Conservation (phyloP, 2,888 invertebrate species). For the Amiota minor region DNA sequence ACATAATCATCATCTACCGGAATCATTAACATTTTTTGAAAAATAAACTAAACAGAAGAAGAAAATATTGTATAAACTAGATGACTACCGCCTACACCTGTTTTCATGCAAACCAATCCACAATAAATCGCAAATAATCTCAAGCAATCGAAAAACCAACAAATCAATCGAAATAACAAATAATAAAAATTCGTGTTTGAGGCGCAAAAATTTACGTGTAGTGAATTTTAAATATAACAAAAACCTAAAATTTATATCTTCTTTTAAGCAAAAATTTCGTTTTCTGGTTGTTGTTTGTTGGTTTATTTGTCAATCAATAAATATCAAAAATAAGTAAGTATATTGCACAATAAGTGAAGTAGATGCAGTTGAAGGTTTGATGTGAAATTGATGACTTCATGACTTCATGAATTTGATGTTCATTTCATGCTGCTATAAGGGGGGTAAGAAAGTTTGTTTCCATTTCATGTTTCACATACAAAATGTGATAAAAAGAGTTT, state of each 20-base stretch:
- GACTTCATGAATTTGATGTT: no score
- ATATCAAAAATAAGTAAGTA: no score
- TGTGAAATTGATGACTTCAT: no score
- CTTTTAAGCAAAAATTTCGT: background rate
- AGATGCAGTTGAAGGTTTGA: no score
- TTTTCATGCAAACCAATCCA: background rate
- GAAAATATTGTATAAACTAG: slow-evolving; percentile 7
- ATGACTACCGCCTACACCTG: slow-evolving; percentile 14
- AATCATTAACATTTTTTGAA: slow-evolving; percentile 24
- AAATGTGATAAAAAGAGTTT: no score
- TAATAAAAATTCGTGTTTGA: slow-evolving; percentile 31
- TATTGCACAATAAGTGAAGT: no score
- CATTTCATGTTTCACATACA: no score
- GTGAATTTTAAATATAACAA: slow-evolving; percentile 49
- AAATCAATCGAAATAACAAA: slow-evolving; percentile 53
- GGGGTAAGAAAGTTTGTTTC: no score
- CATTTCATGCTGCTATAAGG: no score
- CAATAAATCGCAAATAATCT: background rate
- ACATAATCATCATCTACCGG: slow-evolving; percentile 9
- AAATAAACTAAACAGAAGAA: slow-evolving; percentile 38
- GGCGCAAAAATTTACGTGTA: slow-evolving; percentile 41
- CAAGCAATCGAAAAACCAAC: slow-evolving; percentile 43
- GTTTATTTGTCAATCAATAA: no score
- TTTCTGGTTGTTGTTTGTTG: background rate
- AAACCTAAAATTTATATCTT: no score